Percentiles rank a stretch among this genome's conserved stretches.
These are phyloP conservation scores for Eupithecia vulgata DNA, from an alignment of 2,888 invertebrate species.

Conservation along the genomic window DNA sequence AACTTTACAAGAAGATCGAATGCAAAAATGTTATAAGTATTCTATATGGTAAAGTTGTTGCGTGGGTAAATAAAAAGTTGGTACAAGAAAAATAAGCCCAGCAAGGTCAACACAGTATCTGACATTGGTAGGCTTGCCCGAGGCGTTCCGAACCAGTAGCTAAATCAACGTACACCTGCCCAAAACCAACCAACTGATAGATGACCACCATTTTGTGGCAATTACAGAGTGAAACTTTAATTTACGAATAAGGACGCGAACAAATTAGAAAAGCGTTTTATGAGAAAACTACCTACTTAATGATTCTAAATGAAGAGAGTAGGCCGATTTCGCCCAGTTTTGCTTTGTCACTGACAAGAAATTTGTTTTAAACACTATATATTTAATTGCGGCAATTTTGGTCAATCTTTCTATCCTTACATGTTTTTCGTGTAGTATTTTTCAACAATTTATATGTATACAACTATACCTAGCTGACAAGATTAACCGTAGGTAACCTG, in stretches of 20 bases:
- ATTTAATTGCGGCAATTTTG: not conserved
- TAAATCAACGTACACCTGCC: conserved; percentile 55
- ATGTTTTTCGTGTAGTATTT: not conserved
- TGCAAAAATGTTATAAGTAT: not conserved
- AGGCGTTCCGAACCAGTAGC: conserved; percentile 51
- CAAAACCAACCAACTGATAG: conserved; percentile 47
- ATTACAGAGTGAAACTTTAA: conserved; percentile 56
- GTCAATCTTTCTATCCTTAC: not conserved
- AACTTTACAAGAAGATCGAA: not conserved
- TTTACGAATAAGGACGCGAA: conserved; percentile 40
- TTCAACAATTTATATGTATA: not conserved
- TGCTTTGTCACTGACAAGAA: conserved; percentile 20
- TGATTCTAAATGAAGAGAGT: conserved; percentile 14
- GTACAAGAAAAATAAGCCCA: conserved; percentile 37
- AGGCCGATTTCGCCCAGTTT: conserved; percentile 9
- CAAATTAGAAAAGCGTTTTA: conserved; percentile 36
- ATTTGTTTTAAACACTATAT: not conserved
- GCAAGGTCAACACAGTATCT: conserved; percentile 48
- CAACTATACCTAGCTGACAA: not conserved
- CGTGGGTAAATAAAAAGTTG: conserved; percentile 14
- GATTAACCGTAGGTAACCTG: not conserved
- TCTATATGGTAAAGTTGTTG: too few species aligned
- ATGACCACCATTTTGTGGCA: conserved; percentile 51
- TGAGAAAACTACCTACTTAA: conserved; percentile 23
- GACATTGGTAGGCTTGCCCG: conserved; percentile 59